Base-by-base conservation (phyloP, 2,797 vertebrate species). In the Chiroxiphia lanceolata region DNA sequence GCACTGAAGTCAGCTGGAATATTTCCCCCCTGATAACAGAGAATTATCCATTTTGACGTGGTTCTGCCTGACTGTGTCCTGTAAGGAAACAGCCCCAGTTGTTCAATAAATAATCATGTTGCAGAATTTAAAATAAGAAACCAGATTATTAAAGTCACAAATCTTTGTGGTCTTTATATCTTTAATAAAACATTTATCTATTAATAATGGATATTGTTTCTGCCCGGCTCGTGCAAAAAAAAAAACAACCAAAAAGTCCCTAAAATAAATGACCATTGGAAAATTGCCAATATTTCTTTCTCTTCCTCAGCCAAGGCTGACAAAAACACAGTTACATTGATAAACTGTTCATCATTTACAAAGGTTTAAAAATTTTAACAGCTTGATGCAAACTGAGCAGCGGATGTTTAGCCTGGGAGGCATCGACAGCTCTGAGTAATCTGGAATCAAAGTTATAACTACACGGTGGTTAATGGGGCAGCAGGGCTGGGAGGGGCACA, bases 141-240 rank as follows among this genome's bases (percentile, higher is more conserved):
- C 90, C 84, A 42, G 93, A 90, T 97, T 98, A 98, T 98, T 98
- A 98, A 98, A 97, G 96, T 97, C 97, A 97, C 97, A 98, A 98
- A 98, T 98, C 97, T 97, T 97, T 51, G 83, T 94, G 89, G 91
- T 96, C 97, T 93, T 97, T 96, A 94, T 95, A 87, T 87, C 50
- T 60, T 98, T 96, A 97, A 98, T 98, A 98, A 98, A 98, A 97
- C 95, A 97, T 97, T 89, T 76, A 76, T 94, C 93, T 96, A 91
- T 98, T 97, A 97, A 98, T 98, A 97, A 98, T 97, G 87, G 89
- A 98, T 98, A 92, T 74, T 85, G 88, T 94, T 97, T 97, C 87
- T 89, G 74, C 77, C 79, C 84, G 63, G 51, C 87, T 90, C 22
- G 21, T 77, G 85, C 9, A 15, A 33, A 63, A 31, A 42, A 94